These are phyloP conservation scores for Noctua comes DNA, from an alignment of 2,888 invertebrate species.

Conservation along the genomic window DNA sequence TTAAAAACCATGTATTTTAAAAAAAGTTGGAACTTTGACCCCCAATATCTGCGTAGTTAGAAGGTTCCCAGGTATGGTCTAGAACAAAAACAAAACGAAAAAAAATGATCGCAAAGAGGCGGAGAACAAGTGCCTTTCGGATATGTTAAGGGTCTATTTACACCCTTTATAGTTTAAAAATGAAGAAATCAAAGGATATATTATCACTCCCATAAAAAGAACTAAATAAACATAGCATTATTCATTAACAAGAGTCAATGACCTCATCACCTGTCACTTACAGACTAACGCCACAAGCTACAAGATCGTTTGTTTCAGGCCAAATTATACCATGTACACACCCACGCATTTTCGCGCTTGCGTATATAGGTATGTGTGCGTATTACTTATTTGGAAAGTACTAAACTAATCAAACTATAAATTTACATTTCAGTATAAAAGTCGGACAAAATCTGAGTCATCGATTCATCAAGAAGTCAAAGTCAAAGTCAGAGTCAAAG, in stretches of 20 bases:
- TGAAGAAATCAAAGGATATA: background rate
- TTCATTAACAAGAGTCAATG: constrained; percentile 14
- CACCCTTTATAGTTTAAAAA: too few relatives aligned
- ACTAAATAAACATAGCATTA: background rate
- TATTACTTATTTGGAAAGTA: background rate
- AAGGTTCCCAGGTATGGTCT: too few relatives aligned
- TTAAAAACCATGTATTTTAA: too few relatives aligned
- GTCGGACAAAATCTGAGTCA: background rate
- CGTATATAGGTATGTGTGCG: background rate
- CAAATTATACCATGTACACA: background rate
- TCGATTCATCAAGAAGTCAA: background rate
- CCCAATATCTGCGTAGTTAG: too few relatives aligned
- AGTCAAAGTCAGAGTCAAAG: too few relatives aligned
- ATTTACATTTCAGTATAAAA: background rate
- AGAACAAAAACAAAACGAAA: too few relatives aligned
- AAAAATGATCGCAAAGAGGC: too few relatives aligned
- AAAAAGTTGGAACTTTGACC: too few relatives aligned
- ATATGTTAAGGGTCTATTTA: too few relatives aligned
- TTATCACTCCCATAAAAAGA: background rate
- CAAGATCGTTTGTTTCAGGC: constrained; percentile 16
- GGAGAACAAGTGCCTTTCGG: too few relatives aligned
- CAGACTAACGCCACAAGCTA: constrained; percentile 14
- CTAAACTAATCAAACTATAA: background rate
- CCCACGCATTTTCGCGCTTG: constrained; percentile 12
- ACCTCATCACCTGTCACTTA: constrained; percentile 29